A percentile compares a stretch with the other conserved stretches of the same genome.
These are phyloP conservation scores for Pollicipes pollicipes DNA, from an alignment of 1,140 invertebrate genomes.

Conservation along the genomic window DNA sequence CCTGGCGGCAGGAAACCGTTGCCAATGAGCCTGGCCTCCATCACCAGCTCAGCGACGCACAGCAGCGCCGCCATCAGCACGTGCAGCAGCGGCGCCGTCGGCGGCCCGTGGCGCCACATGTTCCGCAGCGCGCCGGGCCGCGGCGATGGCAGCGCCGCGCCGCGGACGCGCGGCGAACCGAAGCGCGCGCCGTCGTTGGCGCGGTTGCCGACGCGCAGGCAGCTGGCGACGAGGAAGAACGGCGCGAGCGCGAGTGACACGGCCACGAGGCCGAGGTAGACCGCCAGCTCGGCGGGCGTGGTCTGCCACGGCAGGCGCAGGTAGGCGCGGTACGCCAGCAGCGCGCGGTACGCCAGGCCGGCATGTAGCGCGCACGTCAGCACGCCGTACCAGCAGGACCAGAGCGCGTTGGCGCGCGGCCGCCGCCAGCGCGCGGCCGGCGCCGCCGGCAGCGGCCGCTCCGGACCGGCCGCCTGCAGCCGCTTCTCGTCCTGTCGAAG, in stretches of 20 bases:
- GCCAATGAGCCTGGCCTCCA: not conserved
- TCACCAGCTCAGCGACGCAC: not conserved
- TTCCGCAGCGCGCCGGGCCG: not conserved
- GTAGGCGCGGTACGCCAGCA: not conserved
- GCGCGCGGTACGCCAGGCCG: not conserved
- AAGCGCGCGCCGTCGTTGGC: not conserved
- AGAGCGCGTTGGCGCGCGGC: not conserved
- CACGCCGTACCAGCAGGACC: conserved; percentile 1
- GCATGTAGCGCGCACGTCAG: not conserved
- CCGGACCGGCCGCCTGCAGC: not conserved
- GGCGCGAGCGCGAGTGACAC: not conserved
- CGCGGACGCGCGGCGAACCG: not conserved
- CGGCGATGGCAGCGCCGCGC: not conserved
- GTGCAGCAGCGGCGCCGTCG: not conserved
- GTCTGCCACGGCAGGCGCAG: not conserved
- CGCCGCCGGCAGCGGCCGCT: not conserved
- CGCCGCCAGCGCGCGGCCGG: not conserved
- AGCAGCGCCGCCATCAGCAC: not conserved
- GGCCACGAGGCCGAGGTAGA: not conserved
- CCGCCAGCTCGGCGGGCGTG: not conserved
- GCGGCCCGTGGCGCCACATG: not conserved
- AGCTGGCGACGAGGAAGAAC: not conserved
- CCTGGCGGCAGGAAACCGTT: not conserved
- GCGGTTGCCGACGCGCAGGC: not conserved
- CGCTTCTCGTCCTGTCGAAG: not conserved